Percentiles rank a stretch among this genome's conserved stretches.
Evolutionary conservation across 2,888 invertebrate genomes (phyloP).

Genomic region (Carcina quercana): DNA sequence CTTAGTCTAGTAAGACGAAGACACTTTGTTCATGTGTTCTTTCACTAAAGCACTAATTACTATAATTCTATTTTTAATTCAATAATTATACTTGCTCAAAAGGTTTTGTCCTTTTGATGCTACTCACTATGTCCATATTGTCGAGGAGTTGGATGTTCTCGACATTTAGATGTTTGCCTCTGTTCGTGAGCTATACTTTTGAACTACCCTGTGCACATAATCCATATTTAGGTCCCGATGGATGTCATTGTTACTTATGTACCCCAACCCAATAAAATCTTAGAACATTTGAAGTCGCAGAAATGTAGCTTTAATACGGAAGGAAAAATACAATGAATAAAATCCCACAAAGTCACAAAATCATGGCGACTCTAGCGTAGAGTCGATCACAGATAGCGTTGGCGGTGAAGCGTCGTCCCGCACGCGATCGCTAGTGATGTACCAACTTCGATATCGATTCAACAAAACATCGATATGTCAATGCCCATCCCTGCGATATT

Average conservation of each 20-base stretch:
- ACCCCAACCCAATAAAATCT: not conserved
- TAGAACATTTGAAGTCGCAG: not conserved
- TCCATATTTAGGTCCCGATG: not conserved
- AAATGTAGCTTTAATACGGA: not conserved
- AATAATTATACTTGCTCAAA: too few species aligned
- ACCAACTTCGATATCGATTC: constrained; percentile 44
- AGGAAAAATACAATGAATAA: not conserved
- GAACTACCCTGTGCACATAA: not conserved
- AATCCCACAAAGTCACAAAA: not conserved
- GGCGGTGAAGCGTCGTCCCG: constrained; percentile 37
- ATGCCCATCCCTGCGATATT: too few species aligned
- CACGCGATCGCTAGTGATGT: constrained; percentile 69
- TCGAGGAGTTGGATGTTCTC: too few species aligned
- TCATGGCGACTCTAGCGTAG: constrained; percentile 26
- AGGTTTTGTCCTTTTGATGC: too few species aligned
- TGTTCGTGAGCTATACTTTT: too few species aligned
- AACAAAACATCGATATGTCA: too few species aligned
- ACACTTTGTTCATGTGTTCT: too few species aligned
- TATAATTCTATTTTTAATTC: too few species aligned
- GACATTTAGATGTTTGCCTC: too few species aligned
- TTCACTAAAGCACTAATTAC: too few species aligned
- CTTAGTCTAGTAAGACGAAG: too few species aligned
- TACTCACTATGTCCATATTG: too few species aligned
- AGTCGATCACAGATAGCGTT: constrained; percentile 45
- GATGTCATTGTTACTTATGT: not conserved